phyloP scores from a whole-genome alignment of 2,797 vertebrate genomes.

The Sus cebifrons region DNA sequence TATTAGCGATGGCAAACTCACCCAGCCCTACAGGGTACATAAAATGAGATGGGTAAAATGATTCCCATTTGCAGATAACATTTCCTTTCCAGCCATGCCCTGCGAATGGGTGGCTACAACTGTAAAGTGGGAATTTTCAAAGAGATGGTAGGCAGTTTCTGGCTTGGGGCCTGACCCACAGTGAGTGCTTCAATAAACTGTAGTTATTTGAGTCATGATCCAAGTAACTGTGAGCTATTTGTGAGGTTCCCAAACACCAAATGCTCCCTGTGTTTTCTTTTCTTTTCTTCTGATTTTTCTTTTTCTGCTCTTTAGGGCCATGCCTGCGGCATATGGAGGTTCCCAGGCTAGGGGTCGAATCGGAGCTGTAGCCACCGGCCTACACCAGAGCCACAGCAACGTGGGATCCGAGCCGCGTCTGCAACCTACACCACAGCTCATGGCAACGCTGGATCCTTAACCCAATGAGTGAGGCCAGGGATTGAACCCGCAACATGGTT shows the following conservation, averaged over 20 bases:
- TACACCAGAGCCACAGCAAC: too few relatives aligned
- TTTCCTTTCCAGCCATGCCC: neutral
- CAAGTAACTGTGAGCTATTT: neutral
- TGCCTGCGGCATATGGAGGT: too few relatives aligned
- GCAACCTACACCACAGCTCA: too few relatives aligned
- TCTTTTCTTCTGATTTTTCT: too few relatives aligned
- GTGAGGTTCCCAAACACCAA: neutral
- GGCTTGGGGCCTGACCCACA: neutral
- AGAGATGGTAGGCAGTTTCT: neutral
- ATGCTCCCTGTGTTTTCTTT: neutral
- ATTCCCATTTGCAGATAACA: neutral
- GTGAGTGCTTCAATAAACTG: neutral
- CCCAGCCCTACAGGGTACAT: neutral
- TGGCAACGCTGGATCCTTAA: too few relatives aligned
- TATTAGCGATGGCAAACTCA: neutral
- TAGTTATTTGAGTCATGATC: neutral
- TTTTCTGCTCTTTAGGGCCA: too few relatives aligned
- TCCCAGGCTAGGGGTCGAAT: too few relatives aligned
- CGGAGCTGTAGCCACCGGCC: too few relatives aligned
- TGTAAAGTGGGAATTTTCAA: neutral
- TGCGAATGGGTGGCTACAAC: neutral
- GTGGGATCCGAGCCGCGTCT: too few relatives aligned
- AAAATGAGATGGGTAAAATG: neutral
- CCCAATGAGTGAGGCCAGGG: too few relatives aligned
- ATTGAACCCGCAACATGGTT: too few relatives aligned